A percentile compares a stretch with the other conserved stretches of the same genome.
These are phyloP conservation scores for Pithys albifrons DNA, from an alignment of 2,113 vertebrate genomes.

Conservation along the genomic window DNA sequence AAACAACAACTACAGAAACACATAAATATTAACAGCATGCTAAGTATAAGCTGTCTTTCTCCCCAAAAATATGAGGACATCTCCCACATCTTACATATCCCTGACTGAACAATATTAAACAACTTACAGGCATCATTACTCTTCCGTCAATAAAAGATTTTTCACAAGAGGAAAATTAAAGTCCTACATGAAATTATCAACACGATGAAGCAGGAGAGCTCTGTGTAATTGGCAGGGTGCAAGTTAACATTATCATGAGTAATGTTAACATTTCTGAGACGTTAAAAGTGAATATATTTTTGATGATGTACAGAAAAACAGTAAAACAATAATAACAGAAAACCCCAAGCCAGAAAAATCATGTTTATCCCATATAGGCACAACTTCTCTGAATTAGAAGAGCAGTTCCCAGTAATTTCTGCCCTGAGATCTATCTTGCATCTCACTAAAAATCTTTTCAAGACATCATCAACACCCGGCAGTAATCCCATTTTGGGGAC, in stretches of 20 bases:
- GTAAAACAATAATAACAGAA: background rate
- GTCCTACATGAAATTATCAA: background rate
- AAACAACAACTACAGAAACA: background rate
- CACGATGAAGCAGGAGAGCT: background rate
- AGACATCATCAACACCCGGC: background rate
- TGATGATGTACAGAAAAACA: background rate
- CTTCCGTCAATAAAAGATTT: background rate
- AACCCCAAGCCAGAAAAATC: background rate
- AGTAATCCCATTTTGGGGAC: background rate
- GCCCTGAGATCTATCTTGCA: background rate
- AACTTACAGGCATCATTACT: conserved; percentile 27
- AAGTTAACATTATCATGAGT: background rate
- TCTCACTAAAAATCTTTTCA: background rate
- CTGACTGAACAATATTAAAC: conserved; percentile 25
- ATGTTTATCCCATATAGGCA: background rate
- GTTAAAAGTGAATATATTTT: background rate
- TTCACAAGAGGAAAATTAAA: background rate
- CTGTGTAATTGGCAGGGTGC: background rate
- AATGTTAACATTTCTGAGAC: background rate
- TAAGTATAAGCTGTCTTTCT: background rate
- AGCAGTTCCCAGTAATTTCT: background rate
- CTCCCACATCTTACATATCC: background rate
- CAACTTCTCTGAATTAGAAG: background rate
- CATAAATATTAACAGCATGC: background rate
- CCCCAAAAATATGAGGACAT: background rate